Evolutionary conservation across 1,140 invertebrate species (phyloP), one percentile per base, ranked within the genome.

Genomic region (Drosophila micromelanica): DNA sequence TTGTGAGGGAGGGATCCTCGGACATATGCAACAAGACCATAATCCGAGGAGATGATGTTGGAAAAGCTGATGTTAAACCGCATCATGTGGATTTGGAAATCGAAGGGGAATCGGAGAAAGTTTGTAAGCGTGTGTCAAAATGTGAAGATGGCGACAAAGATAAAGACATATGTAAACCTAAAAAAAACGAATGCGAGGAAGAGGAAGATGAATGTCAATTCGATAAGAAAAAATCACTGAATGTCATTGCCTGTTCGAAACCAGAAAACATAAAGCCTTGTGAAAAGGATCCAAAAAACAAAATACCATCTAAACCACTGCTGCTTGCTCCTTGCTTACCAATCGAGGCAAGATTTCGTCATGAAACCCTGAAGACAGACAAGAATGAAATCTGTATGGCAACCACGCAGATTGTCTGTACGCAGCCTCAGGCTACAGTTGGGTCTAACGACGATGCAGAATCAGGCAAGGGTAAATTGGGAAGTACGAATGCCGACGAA

Each of bases 1-100:
- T 23, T 5, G 12, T 2, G 7, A 5, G 69, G 13, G 46, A 65
- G 8, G 48, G 52, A 5, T 42, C n/a, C 7, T 13, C 37, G 5
- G 48, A 82, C 4, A 68, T 86, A 6, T 86, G 82, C 68, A 61
- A 15, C 8, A 73, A 87, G 32, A 86, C 82, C 0, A 87, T 82
- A 2, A 79, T 86, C 2, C 49, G 49, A 6, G 59, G 75, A 1
- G 63, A 63, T 0, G 72, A 71, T 5, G 38, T n/a, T 0, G 4
- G 3, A 2, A 56, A 70, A 52, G 46, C 72, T 11, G 82, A 86
- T 13, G 62, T 86, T 0, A 86, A 86, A 27, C 60, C 60, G 3
- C 61, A 75, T 6, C 82, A 86, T 30, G 11, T 9, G 0, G 59
- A 76, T 12, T 42, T 87, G 15, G 65, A 51, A 0, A 52, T 38